A percentile compares a stretch with the other conserved stretches of the same genome.
These are phyloP conservation scores for Cerastoderma edule DNA, from an alignment of 2,888 invertebrate species.

Conservation along the genomic window DNA sequence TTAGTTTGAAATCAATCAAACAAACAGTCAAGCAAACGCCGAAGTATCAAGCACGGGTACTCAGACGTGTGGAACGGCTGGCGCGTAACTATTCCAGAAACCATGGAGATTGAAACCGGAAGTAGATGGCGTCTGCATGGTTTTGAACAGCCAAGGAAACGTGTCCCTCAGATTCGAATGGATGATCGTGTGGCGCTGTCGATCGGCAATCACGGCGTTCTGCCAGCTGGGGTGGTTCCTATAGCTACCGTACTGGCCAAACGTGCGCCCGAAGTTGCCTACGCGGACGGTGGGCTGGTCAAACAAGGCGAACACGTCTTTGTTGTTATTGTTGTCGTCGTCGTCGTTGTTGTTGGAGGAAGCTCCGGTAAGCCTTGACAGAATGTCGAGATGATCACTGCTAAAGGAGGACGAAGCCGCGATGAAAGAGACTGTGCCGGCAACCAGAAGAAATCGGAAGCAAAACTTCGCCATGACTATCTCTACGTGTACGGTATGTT, in stretches of 20 bases:
- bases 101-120: slow-evolving; percentile 38
- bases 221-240: slow-evolving; percentile 47
- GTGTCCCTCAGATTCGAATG: slow-evolving; percentile 27
- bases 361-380: background rate
- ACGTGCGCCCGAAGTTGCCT: slow-evolving; percentile 44
- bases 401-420: slow-evolving; percentile 1
- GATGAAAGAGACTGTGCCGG: background rate
- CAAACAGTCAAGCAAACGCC: too few relatives aligned
- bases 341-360: background rate
- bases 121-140: slow-evolving; percentile 33
- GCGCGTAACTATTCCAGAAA: slow-evolving; percentile 58
- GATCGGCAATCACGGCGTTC: slow-evolving; percentile 43
- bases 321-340: slow-evolving; percentile 18
- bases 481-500: too few relatives aligned
- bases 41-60: too few relatives aligned
- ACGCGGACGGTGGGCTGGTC: too few relatives aligned
- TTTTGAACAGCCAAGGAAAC: slow-evolving; percentile 47
- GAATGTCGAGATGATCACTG: slow-evolving; percentile 1
- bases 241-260: slow-evolving; percentile 58
- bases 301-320: too few relatives aligned
- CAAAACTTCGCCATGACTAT: background rate
- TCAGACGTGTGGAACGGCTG: slow-evolving; percentile 1
- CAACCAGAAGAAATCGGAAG: background rate
- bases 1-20: too few relatives aligned
- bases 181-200: slow-evolving; percentile 23